phyloP scores from a whole-genome alignment of 1,140 invertebrate genomes.

The Rhagoletis pomonella region DNA sequence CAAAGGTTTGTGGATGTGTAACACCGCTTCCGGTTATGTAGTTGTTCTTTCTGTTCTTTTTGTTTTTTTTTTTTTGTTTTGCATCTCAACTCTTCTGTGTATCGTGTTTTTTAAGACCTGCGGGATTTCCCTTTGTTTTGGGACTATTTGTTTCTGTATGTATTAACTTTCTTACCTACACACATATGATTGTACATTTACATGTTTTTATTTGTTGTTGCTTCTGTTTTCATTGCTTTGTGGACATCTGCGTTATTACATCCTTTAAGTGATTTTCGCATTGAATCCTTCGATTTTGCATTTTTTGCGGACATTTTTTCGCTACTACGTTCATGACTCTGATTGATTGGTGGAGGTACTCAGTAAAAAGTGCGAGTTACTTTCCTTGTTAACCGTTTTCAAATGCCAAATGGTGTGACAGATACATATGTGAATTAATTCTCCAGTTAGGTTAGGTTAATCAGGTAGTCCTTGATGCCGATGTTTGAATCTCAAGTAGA shows the following conservation, averaged over 20 bases:
- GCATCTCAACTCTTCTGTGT: slow-evolving; percentile 17
- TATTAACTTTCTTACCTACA: neutral
- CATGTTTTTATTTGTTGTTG: neutral
- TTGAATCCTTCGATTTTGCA: slow-evolving; percentile 15
- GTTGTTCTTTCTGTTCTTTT: neutral
- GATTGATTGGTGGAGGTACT: slow-evolving; percentile 15
- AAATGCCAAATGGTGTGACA: neutral
- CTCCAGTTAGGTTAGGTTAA: neutral
- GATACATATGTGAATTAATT: neutral
- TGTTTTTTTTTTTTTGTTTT: neutral
- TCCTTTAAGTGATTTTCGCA: slow-evolving; percentile 49
- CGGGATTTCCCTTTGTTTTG: slow-evolving; percentile 51
- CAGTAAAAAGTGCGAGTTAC: neutral
- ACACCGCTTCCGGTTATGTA: slow-evolving; percentile 42
- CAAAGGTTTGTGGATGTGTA: slow-evolving; percentile 43
- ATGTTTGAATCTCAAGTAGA: no score
- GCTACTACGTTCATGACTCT: neutral
- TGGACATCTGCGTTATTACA: slow-evolving; percentile 46
- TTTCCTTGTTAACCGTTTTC: slow-evolving; percentile 19
- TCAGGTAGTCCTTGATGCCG: no score
- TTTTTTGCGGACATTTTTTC: slow-evolving; percentile 28
- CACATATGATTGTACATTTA: neutral
- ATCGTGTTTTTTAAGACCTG: slow-evolving; percentile 37
- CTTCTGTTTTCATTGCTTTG: slow-evolving; percentile 5
- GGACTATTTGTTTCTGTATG: slow-evolving; percentile 11